Conservation (phyloP, 2,113 vertebrate species). For the Origma solitaria region DNA sequence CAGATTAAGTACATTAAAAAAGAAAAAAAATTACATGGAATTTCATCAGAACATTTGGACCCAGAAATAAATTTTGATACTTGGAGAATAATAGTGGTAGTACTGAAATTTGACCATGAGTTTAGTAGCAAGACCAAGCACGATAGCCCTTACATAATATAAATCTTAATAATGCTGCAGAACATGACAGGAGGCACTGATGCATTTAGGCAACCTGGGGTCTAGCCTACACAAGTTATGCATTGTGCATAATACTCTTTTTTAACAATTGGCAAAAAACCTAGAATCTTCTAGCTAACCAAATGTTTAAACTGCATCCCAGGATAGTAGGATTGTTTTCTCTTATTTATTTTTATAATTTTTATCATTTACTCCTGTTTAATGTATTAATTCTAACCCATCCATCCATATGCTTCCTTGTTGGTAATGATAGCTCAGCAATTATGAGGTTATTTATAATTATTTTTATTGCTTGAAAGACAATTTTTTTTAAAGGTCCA, state of each 20-base stretch:
- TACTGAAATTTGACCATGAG: not conserved
- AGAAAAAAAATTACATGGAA: not conserved
- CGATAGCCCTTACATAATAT: not conserved
- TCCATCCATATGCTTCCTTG: not conserved
- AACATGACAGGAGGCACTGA: not conserved
- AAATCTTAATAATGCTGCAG: not conserved
- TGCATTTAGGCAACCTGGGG: not conserved
- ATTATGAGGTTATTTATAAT: not conserved
- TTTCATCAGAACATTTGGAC: not conserved
- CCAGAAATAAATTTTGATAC: not conserved
- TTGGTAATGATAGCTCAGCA: not conserved
- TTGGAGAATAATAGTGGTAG: not conserved
- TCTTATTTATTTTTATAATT: not conserved
- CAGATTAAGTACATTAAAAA: not conserved
- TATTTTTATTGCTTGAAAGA: not conserved
- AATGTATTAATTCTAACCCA: not conserved
- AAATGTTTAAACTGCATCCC: not conserved
- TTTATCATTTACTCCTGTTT: not conserved
- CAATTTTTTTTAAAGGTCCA: not conserved
- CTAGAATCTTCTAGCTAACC: not conserved
- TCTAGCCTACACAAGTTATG: not conserved
- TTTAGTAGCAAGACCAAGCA: not conserved
- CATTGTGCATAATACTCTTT: not conserved
- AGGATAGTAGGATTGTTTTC: not conserved
- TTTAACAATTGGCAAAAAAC: not conserved